Evolutionary conservation across 2,888 invertebrate species (phyloP), one percentile per base, ranked within the genome.

Genomic region (Cetonia aurata): DNA sequence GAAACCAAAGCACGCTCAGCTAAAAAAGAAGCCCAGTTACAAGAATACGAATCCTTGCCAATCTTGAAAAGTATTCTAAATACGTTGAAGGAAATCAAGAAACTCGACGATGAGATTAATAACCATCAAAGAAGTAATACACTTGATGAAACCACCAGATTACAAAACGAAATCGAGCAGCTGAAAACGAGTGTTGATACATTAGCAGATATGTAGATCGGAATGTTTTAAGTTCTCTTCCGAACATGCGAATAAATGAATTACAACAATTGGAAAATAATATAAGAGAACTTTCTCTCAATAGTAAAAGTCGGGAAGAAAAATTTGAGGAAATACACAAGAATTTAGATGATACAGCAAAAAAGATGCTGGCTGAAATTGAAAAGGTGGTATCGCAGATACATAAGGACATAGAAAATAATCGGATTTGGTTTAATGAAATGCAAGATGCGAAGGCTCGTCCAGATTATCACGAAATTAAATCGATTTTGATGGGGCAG

Each of bases 131-230:
- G 25, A 12, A 41, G n/a, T 2, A 41, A 42, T 9, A 3, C 1
- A 9, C 8, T 13, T 13, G 41, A 17, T 12, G 41, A 42, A 13
- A 56, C 33, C 17, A 9, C 13, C n/a, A 3, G 1, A 17, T 41
- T 57, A 57, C 17, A 12, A 8, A 17, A 42, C 3, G 57, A 57
- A 57, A 57, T 57, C 15, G 9, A 37, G 9, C 8, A 41, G 15
- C 17, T 57, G 41, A 57, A 17, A 10, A 6, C 4, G 6, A 57
- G 10, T 17, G 37, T 57, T 10, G 13, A 41, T 1, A 57, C 13
- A 41, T 8, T 15, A 10, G 17, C 10, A 8, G n/a, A 9, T 37
- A 13, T 4, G 3, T 57, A 1, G 41, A 37, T 31, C 4, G 17
- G 17, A 41, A 57, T 0, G 9, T 57, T 8, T 9, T 13, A 42